Evolutionary conservation across 1,140 invertebrate species (phyloP).

Genomic region (Drosophila pachea): DNA sequence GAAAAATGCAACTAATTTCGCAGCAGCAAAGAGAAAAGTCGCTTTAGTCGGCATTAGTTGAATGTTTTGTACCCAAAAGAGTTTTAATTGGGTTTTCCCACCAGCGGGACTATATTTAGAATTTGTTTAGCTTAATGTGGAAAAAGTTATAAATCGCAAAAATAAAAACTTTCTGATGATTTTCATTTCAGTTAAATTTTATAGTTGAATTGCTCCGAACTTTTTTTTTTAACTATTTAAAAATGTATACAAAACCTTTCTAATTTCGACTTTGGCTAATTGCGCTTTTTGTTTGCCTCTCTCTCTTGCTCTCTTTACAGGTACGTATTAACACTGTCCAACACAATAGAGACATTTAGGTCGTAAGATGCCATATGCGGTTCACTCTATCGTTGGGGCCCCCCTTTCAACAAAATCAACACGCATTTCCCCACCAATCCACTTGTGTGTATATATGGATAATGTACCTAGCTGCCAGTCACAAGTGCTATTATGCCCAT

Average conservation of each 20-base stretch:
- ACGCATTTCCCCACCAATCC: conserved; percentile 26
- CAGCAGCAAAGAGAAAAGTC: neutral
- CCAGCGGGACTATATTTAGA: neutral
- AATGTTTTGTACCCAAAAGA: neutral
- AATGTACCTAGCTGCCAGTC: conserved; percentile 19
- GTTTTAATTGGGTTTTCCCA: neutral
- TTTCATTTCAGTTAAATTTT: neutral
- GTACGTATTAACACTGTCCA: conserved; percentile 38
- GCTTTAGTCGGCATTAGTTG: neutral
- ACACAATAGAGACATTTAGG: conserved; percentile 8
- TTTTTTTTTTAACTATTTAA: conserved; percentile 1
- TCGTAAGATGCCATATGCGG: conserved; percentile 2
- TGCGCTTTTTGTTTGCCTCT: neutral
- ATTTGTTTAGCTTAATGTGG: neutral
- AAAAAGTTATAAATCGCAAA: neutral
- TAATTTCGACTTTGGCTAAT: neutral
- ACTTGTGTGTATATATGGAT: conserved; percentile 8
- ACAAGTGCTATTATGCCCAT: conserved; percentile 39
- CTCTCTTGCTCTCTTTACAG: conserved; percentile 42
- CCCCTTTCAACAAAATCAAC: conserved; percentile 23
- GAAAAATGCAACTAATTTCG: conserved; percentile 15
- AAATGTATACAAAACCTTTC: too few relatives aligned
- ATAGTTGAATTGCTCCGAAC: neutral
- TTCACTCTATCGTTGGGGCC: neutral
- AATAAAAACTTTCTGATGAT: neutral